A percentile compares a stretch with the other conserved stretches of the same genome.
Conservation (phyloP, 2,888 invertebrate species). For the Epsilonema sp. region DNA sequence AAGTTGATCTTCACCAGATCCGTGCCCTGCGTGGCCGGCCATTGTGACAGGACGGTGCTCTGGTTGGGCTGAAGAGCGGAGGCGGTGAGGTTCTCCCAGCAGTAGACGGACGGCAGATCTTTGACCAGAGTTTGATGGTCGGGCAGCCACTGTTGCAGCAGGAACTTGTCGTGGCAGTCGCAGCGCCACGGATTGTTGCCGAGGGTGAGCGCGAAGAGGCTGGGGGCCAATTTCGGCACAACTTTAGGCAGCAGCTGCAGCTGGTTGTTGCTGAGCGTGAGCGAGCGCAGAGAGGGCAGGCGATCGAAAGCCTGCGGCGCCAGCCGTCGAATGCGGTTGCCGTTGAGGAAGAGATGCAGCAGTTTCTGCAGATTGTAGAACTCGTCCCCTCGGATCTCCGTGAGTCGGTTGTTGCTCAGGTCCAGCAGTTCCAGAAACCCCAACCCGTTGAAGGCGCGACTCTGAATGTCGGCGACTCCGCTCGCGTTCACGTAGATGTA, state of each 20-base stretch:
- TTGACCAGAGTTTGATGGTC: conserved; percentile 10
- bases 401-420: conserved; percentile 17
- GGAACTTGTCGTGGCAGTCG: conserved; percentile 16
- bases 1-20: conserved; percentile 9
- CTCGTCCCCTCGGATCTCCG: conserved; percentile 15
- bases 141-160: conserved; percentile 7
- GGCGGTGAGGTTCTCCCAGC: conserved; percentile 25
- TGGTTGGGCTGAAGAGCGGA: conserved; percentile 20
- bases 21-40: conserved; percentile 5
- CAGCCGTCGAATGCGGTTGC: conserved; percentile 14
- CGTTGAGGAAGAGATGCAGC: conserved; percentile 15
- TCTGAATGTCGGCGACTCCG: conserved; percentile 16
- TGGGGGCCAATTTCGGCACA: conserved; percentile 7
- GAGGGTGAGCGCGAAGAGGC: conserved; percentile 14
- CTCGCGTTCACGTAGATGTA: conserved; percentile 20
- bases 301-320: conserved; percentile 12
- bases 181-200: conserved; percentile 24
- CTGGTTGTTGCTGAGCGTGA: conserved; percentile 18
- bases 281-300: conserved; percentile 15
- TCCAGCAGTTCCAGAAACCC: conserved; percentile 18
- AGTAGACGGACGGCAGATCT: conserved; percentile 17
- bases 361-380: conserved; percentile 14
- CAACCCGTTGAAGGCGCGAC: conserved; percentile 21
- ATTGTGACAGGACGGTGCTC: conserved; percentile 18
- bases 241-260: conserved; percentile 10